Percentiles rank a stretch among this genome's conserved stretches.
phyloP scores from a whole-genome alignment of 2,113 vertebrate species.

The Zosterops borbonicus region DNA sequence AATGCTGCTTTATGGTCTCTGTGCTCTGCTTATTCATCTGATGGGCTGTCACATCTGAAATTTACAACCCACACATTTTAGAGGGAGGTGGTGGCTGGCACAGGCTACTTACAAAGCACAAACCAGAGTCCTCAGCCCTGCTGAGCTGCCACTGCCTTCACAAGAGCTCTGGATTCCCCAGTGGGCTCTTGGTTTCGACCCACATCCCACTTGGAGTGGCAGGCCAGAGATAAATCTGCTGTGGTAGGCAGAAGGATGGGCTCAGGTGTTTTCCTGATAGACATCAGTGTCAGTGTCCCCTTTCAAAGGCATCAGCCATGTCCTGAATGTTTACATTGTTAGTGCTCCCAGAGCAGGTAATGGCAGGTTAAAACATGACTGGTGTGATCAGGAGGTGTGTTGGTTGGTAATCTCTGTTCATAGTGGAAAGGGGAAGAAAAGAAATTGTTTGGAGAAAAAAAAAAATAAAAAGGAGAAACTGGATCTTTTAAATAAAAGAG shows the following conservation, averaged over 20 bases:
- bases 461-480: neutral
- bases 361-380: constrained; percentile 50
- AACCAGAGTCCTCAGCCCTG: constrained; percentile 71
- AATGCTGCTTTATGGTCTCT: fast-evolving
- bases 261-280: constrained; percentile 10
- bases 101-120: constrained; percentile 19
- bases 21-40: neutral
- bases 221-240: constrained; percentile 50
- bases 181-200: constrained; percentile 73
- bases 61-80: constrained; percentile 69
- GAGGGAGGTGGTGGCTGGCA: constrained; percentile 41
- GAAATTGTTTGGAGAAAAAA: neutral
- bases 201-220: constrained; percentile 33
- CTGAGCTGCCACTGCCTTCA: neutral
- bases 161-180: constrained; percentile 65
- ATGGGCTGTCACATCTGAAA: constrained; percentile 73
- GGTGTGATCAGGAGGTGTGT: neutral
- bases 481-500: constrained; percentile 34
- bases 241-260: neutral
- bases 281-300: neutral
- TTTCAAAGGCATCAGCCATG: constrained; percentile 29
- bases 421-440: neutral
- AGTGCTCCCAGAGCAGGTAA: neutral
- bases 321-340: constrained; percentile 57
- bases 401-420: neutral